Base-by-base conservation (phyloP, 2,888 invertebrate species). In the Silvanus unidentatus region DNA sequence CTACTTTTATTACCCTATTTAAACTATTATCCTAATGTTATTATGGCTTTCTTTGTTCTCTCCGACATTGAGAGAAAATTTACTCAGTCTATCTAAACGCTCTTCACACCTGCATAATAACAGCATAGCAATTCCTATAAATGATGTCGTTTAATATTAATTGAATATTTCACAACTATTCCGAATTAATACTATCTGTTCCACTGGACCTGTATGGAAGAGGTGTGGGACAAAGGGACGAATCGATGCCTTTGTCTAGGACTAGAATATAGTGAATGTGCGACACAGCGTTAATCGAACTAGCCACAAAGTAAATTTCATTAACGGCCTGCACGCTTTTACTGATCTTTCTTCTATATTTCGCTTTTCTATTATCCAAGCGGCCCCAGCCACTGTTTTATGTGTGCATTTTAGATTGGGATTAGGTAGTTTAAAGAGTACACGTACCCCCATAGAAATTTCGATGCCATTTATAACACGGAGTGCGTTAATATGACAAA, bases 221-320 rank as follows among this genome's bases (percentile, higher is more conserved):
- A 4, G 22, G 32, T n/a, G 10, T 12, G 32, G 11, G 32, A 32
- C 29, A 39, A 42, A 47, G 43, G 43, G 43, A 37, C 40, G 42
- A 36, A 43, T 43, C 43, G 43, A 43, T 43, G 34, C 43, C 43
- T 39, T 47, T 43, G 32, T 39, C 43, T 47, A 37, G 12, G 12
- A 41, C 28, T 22, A 8, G 22, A 22, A 22, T 22, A 22, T 22
- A 22, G 22, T 22, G 22, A 22, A 22, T 22, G 22, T 22, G 22
- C 22, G 22, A 12, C 13, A 32, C 11, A 32, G 41, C 45, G 35
- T 40, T 47, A 39, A 47, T 47, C 43, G 46, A 36, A 40, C 37
- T 40, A 22, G 40, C 40, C 43, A 35, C 43, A 47, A 40, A 47
- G 46, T 47, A 40, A 47, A 43, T 47, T 43, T 47, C 42, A 47